Conservation (phyloP, 2,888 invertebrate species). For the Cyclophora albipunctata region DNA sequence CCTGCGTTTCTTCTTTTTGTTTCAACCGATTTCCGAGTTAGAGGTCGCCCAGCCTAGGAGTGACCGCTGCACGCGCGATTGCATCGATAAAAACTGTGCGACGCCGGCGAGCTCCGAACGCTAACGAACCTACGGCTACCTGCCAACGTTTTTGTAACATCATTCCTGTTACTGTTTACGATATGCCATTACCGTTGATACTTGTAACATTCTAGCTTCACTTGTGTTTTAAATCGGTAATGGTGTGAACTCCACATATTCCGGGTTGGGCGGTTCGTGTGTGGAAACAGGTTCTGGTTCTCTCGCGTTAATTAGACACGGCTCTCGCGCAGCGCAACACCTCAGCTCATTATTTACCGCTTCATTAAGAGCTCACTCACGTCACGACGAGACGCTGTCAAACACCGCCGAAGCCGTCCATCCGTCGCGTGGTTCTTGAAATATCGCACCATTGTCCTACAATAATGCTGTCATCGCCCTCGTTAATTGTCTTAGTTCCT, state of each 20-base stretch:
- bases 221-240: conserved; percentile 31
- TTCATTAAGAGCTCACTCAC: conserved; percentile 71
- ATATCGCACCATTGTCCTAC: conserved; percentile 67
- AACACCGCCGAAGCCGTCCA: conserved; percentile 55
- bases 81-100: conserved; percentile 56
- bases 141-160: conserved; percentile 37
- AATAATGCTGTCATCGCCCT: conserved; percentile 65
- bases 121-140: conserved; percentile 51
- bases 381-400: conserved; percentile 65
- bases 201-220: conserved; percentile 24
- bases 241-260: conserved; percentile 37
- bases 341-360: conserved; percentile 72
- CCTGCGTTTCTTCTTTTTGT: conserved; percentile 65
- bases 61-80: conserved; percentile 65
- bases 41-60: conserved; percentile 65
- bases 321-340: conserved; percentile 58
- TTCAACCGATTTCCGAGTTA: conserved; percentile 67
- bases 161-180: conserved; percentile 28
- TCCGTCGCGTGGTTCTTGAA: conserved; percentile 52
- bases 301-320: conserved; percentile 65
- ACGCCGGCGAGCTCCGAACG: conserved; percentile 36
- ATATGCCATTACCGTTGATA: conserved; percentile 34
- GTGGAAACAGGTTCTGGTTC: conserved; percentile 45
- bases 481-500: conserved; percentile 62
- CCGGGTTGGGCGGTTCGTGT: conserved; percentile 28